Conservation (phyloP, 2,797 vertebrate genomes). For the Rachycentron canadum region DNA sequence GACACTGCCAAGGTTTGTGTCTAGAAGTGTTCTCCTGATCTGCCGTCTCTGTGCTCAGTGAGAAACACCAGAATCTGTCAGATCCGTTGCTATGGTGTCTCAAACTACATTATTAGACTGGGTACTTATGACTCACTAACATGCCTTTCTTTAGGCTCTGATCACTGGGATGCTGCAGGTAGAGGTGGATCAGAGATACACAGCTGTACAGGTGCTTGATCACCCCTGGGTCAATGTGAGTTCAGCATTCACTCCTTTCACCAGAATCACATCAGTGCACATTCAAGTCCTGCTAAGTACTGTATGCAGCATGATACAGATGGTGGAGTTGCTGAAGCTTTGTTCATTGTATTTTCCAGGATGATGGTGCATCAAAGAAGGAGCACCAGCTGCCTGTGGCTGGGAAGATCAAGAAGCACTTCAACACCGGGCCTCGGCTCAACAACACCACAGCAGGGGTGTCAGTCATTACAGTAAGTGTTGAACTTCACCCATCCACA, state of each 20-base stretch:
- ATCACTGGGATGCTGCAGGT: conserved; percentile 96
- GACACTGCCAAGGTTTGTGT: conserved; percentile 92
- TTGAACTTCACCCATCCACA: conserved; percentile 14
- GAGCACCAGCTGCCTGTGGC: conserved; percentile 95
- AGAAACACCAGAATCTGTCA: conserved; percentile 19
- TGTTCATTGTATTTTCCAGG: conserved; percentile 80
- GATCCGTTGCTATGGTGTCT: conserved; percentile 21
- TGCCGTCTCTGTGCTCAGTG: background rate
- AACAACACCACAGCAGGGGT: conserved; percentile 94
- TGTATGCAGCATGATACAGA: background rate
- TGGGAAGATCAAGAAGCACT: conserved; percentile 98
- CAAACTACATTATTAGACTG: background rate
- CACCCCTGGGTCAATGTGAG: conserved; percentile 98
- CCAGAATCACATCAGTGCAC: background rate
- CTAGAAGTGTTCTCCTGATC: conserved; percentile 11
- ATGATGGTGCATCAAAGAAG: conserved; percentile 91
- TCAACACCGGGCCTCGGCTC: conserved; percentile 92
- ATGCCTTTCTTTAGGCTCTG: conserved; percentile 86
- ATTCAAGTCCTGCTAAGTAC: background rate
- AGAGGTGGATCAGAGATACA: conserved; percentile 91
- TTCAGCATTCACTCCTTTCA: conserved; percentile 9
- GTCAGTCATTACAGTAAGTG: conserved; percentile 97
- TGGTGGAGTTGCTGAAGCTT: conserved; percentile 10
- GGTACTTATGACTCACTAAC: background rate
- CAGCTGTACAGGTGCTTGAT: conserved; percentile 93